phyloP scores from a whole-genome alignment of 2,888 invertebrate genomes.

The Lasioglossum pauxillum region DNA sequence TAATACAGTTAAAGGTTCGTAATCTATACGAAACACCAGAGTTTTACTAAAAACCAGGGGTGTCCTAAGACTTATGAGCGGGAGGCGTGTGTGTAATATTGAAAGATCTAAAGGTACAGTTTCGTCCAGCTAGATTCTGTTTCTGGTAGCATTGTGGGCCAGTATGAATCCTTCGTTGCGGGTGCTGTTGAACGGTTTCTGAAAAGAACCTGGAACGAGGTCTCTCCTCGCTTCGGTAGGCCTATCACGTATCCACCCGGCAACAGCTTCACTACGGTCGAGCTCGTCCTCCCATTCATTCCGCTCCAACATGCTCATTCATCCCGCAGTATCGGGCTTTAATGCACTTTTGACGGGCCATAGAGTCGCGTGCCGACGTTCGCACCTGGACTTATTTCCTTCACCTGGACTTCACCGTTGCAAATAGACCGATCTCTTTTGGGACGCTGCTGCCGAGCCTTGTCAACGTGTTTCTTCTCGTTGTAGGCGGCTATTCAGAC shows the following conservation, averaged over 20 bases:
- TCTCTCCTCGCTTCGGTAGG: constrained; percentile 20
- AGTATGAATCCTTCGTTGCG: background rate
- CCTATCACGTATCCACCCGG: constrained; percentile 42
- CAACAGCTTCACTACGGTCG: constrained; percentile 36
- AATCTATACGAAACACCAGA: no score
- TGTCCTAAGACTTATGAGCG: no score
- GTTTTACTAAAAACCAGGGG: no score
- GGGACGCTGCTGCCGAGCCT: constrained; percentile 16
- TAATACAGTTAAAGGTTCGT: no score
- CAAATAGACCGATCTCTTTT: constrained; percentile 48
- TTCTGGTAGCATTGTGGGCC: background rate
- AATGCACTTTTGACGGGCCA: constrained; percentile 68
- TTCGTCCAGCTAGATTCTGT: background rate
- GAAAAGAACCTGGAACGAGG: background rate
- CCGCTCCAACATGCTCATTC: constrained; percentile 48
- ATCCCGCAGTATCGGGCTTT: constrained; percentile 54
- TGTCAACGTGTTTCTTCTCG: constrained; percentile 2
- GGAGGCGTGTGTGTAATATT: background rate
- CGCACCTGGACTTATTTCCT: constrained; percentile 72
- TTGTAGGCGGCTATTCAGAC: constrained; percentile 11
- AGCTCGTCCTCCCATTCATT: constrained; percentile 65
- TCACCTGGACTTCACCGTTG: constrained; percentile 51
- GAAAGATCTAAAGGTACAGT: background rate
- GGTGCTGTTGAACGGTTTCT: background rate
- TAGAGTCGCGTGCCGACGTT: constrained; percentile 70